Evolutionary conservation across 2,888 invertebrate species (phyloP), one percentile per base, ranked within the genome.

Genomic region (Euplexia lucipara): DNA sequence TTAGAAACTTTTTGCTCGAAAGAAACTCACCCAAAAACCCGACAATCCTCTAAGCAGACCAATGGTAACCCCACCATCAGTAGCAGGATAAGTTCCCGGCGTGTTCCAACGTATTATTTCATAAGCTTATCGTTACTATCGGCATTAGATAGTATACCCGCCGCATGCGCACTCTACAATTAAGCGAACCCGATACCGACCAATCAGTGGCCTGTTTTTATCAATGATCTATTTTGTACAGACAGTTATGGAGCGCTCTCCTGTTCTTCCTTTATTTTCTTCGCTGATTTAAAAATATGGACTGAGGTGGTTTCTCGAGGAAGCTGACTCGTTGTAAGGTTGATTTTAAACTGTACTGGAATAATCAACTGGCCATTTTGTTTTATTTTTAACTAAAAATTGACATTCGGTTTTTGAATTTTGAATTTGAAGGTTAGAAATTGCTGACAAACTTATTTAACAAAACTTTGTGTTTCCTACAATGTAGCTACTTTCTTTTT

Each of bases 151-250:
- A 81, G 70, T 71, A 67, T 77, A 73, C 78, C 75, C 69, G 78
- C 83, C 86, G 83, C 85, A 75, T 67, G 84, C 85, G 86, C 86
- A 83, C 72, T 70, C 75, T 84, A 86, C 90, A 90, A 90, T 91
- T 90, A 90, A 86, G 83, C 74, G 78, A 72, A 72, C 72, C 51
- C 83, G 88, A 89, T 88, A 86, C 85, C 72, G 72, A 79, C 87
- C 89, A 90, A 91, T 90, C 90, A 86, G 86, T 75, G 83, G 77
- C 83, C 81, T 78, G 86, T 78, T 83, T 83, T 88, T 88, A 89
- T 89, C 88, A 84, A 77, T 83, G 82, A 88, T 88, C 86, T 86
- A 86, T 86, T 86, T 83, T 83, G 82, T 84, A 75, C 74, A 72
- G 74, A 78, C 85, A 78, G 81, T 84, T 84, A 83, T 79, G 78